Base-by-base conservation (phyloP, 2,113 vertebrate species). In the Ochotona princeps region DNA sequence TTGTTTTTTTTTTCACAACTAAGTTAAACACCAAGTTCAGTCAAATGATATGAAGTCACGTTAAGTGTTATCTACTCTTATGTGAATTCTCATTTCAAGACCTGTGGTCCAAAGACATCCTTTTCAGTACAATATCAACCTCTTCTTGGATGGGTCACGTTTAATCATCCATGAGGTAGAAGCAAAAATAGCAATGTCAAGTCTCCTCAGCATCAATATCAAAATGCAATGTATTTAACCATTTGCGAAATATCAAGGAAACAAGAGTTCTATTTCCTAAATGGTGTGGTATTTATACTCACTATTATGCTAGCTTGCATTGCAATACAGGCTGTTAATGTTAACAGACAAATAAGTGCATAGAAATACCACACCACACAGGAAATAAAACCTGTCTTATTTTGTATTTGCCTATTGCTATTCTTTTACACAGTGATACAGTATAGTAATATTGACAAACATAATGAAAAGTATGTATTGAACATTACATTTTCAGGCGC, bases 91-190 rank as follows among this genome's bases (percentile, higher is more conserved):
- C 44, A 35, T 9, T 73, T 81, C 15, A 18, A 54, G 72, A 14
- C 25, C 91, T 49, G 83, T 65, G 14, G 7, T 93, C 32, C 32
- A 21, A 90, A 86, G 80, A 70, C 0, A 49, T 21, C 10, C 10
- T 91, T 81, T 94, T 66, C 88, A 63, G 60, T 49, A 80, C 66
- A 69, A 69, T 11, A n/a, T 25, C 26, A 35, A 47, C 60, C 75
- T 87, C 61, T 87, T 84, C 26, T 30, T 47, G 30, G 23, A 74
- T 87, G 65, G 30, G 60, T 91, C 54, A 35, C 61, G 44, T 95
- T 93, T 93, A 90, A 75, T 80, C 63, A 95, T 83, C 89, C 32
- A 75, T 80, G n/a, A 78, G 14, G 1, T 44, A 57, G 70, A 89
- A 89, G 70, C 3, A 82, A 57, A 49, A 61, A 83, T 44, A 82